phyloP scores from a whole-genome alignment of 2,113 vertebrate species.

The Sylvietta virens region DNA sequence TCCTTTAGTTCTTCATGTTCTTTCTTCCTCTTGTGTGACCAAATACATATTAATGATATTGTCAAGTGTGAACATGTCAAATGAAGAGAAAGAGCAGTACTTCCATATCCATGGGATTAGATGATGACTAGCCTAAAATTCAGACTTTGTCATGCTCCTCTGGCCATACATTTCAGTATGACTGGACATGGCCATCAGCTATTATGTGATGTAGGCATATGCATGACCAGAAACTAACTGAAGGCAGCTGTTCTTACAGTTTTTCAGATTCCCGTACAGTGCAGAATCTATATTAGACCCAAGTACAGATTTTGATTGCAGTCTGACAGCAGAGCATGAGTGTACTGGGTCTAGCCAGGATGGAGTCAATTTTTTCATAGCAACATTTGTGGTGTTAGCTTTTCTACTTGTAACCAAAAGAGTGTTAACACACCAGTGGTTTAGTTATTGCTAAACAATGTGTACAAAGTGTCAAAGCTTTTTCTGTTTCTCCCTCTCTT shows the following conservation, averaged over 20 bases:
- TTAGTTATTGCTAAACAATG: neutral
- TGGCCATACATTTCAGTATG: neutral
- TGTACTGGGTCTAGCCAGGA: neutral
- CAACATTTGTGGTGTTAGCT: neutral
- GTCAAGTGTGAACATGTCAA: neutral
- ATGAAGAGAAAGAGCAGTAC: neutral
- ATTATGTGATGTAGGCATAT: neutral
- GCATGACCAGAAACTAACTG: neutral
- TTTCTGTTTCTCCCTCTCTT: neutral
- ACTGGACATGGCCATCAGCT: neutral
- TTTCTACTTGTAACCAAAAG: neutral
- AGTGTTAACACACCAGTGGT: neutral
- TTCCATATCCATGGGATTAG: neutral
- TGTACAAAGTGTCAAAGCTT: neutral
- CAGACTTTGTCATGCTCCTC: neutral
- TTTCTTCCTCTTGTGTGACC: neutral
- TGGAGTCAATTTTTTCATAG: neutral
- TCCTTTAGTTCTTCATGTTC: neutral
- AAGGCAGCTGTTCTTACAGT: neutral
- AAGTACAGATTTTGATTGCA: neutral
- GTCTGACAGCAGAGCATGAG: neutral
- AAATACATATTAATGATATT: neutral
- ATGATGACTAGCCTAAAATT: neutral
- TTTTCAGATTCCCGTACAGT: neutral
- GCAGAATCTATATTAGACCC: neutral